Conservation (phyloP, 2,797 vertebrate species). For the Semaprochilodus insignis region DNA sequence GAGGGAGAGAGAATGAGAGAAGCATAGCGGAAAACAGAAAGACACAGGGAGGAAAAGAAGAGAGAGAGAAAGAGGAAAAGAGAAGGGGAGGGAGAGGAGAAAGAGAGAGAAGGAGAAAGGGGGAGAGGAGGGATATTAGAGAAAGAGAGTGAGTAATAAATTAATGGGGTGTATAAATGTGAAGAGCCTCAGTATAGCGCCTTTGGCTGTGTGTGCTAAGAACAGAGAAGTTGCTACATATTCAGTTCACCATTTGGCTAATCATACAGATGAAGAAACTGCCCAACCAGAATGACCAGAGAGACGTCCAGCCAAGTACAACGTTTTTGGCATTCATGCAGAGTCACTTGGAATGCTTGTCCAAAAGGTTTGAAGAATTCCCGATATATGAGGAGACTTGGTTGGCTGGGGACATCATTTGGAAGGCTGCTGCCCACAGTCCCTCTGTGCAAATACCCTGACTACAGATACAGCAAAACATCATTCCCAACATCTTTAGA, state of each 20-base stretch:
- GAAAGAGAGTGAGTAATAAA: constrained; percentile 81
- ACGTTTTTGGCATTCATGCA: no score
- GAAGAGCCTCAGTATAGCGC: constrained; percentile 84
- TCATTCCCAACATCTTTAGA: no score
- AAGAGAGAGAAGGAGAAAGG: constrained; percentile 48
- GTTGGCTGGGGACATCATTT: no score
- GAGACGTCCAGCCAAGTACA: background rate
- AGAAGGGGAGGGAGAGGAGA: constrained; percentile 65
- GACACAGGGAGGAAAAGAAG: no score
- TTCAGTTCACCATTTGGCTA: constrained; percentile 44
- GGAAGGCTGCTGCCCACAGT: no score
- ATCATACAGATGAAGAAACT: constrained; percentile 23
- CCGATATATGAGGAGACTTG: no score
- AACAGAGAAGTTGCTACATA: constrained; percentile 60
- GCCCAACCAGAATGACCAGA: constrained; percentile 7
- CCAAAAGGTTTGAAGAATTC: no score
- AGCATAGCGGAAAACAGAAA: no score
- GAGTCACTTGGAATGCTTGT: no score
- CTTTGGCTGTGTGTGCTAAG: constrained; percentile 85
- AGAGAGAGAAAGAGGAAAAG: constrained; percentile 62
- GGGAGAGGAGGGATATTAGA: constrained; percentile 67
- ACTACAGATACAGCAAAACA: no score
- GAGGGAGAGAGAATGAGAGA: no score
- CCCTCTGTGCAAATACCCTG: no score
- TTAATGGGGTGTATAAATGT: constrained; percentile 83